A percentile compares a stretch with the other conserved stretches of the same genome.
These are phyloP conservation scores for Cynocephalus volans DNA, from an alignment of 2,113 vertebrate genomes.

Conservation along the genomic window DNA sequence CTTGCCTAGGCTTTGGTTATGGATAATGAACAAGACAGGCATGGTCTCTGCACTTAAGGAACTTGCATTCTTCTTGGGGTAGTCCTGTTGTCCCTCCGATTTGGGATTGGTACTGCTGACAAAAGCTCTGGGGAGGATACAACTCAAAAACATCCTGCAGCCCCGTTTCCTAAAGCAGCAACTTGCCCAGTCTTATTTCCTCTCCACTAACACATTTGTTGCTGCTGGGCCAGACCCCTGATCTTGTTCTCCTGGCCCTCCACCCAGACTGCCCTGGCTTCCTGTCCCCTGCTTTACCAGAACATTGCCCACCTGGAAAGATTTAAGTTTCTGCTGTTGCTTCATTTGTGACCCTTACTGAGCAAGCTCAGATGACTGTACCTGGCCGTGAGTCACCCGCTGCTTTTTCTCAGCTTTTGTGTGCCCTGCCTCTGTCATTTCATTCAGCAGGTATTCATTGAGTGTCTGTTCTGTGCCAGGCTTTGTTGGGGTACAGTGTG, in stretches of 20 bases:
- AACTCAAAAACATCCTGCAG: background rate
- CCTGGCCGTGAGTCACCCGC: background rate
- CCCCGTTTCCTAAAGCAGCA: background rate
- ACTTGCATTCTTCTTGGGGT: background rate
- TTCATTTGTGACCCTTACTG: background rate
- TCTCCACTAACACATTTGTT: background rate
- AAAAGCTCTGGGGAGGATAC: background rate
- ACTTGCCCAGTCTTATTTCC: background rate
- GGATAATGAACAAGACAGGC: no score
- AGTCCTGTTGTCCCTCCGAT: background rate
- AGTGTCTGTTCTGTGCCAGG: background rate
- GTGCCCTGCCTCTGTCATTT: background rate
- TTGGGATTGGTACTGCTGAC: background rate
- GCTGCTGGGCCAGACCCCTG: background rate
- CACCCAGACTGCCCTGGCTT: background rate
- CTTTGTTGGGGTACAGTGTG: background rate
- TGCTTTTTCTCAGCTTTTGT: background rate
- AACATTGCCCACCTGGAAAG: fast-evolving
- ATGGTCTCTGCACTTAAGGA: background rate
- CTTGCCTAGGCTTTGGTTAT: background rate
- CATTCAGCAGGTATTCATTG: background rate
- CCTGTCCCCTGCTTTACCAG: background rate
- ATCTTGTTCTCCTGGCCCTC: background rate
- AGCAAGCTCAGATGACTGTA: background rate
- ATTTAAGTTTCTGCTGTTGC: background rate